phyloP scores from a whole-genome alignment of 2,113 vertebrate species.

The Eulacestoma nigropectus region DNA sequence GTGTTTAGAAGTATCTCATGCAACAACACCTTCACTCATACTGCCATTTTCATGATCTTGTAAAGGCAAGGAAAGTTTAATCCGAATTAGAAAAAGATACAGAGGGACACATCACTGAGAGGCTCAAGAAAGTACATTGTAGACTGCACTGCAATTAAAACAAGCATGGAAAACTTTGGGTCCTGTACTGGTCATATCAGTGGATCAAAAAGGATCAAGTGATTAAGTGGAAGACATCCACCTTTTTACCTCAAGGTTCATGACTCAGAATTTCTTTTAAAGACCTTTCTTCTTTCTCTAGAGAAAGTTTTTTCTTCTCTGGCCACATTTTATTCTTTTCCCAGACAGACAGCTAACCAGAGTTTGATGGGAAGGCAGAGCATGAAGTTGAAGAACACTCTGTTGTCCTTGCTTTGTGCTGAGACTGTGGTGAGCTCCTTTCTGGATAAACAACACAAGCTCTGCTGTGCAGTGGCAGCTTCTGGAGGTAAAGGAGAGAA shows the following conservation, averaged over 20 bases:
- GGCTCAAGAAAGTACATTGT: accelerated
- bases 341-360: accelerated
- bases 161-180: not conserved
- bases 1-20: not conserved
- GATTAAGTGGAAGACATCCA: not conserved
- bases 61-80: not conserved
- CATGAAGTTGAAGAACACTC: not conserved
- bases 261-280: not conserved
- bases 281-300: not conserved
- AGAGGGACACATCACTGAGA: not conserved
- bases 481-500: not conserved
- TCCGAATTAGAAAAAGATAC: not conserved
- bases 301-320: not conserved
- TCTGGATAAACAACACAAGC: not conserved
- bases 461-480: not conserved
- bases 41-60: not conserved
- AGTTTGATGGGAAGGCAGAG: not conserved
- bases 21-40: not conserved
- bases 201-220: not conserved
- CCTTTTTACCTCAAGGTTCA: not conserved
- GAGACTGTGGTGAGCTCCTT: not conserved
- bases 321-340: not conserved
- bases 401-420: not conserved
- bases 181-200: not conserved
- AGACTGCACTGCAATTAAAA: not conserved